A percentile compares a stretch with the other conserved stretches of the same genome.
Conservation (phyloP, 37 sponge, comb jelly and placozoan species). For the Axinella damicornis region DNA sequence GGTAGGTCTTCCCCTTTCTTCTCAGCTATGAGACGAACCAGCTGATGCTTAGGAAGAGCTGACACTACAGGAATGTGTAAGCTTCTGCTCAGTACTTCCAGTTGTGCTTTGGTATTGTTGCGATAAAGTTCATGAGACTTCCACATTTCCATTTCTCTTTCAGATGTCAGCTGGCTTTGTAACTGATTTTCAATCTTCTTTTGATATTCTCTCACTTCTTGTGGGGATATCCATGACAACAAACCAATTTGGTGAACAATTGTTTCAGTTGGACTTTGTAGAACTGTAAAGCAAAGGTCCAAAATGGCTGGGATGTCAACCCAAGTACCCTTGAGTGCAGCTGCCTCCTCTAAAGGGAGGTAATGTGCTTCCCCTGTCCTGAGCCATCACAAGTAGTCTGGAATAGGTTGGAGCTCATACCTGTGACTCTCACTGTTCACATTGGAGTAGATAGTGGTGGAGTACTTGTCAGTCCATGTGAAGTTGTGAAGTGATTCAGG, state of each 20-base stretch:
- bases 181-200: neutral
- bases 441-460: slow-evolving; percentile 7
- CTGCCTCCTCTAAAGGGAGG: too few species aligned
- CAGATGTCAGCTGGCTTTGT: neutral
- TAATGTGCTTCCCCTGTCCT: too few species aligned
- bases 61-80: neutral
- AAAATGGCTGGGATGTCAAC: slow-evolving; percentile 4
- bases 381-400: too few species aligned
- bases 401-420: too few species aligned
- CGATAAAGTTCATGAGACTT: slow-evolving; percentile 17
- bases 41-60: neutral
- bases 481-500: neutral
- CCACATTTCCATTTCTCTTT: neutral
- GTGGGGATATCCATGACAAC: neutral
- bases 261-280: neutral
- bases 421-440: too few species aligned
- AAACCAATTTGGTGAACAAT: neutral
- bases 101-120: slow-evolving; percentile 6
- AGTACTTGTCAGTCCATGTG: neutral
- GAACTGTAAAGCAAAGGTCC: slow-evolving; percentile 5
- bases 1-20: slow-evolving; percentile 7
- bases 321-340: slow-evolving; percentile 2
- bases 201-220: slow-evolving; percentile 4
- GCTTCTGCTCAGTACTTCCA: neutral
- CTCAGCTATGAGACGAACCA: neutral